phyloP scores from a whole-genome alignment of 2,797 vertebrate genomes.

The Tragopan temminckii region DNA sequence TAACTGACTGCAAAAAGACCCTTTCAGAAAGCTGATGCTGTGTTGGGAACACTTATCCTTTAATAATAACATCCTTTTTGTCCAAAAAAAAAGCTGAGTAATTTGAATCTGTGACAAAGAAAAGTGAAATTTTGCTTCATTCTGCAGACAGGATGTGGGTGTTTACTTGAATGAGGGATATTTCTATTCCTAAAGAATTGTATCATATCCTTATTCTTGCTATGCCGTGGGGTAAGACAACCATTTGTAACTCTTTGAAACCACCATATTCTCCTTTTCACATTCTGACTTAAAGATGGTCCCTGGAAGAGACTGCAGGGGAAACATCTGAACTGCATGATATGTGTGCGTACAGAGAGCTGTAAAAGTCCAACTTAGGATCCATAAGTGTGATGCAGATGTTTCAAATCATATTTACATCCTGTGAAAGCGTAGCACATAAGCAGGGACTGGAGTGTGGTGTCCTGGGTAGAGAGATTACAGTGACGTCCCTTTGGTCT shows the following conservation, averaged over 20 bases:
- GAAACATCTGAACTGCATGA: neutral
- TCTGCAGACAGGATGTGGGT: conserved; percentile 11
- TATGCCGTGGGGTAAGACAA: neutral
- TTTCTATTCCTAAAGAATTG: neutral
- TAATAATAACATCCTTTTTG: neutral
- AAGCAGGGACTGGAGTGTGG: neutral
- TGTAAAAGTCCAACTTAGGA: conserved; percentile 3
- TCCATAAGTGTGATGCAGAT: conserved; percentile 41
- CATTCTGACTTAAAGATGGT: neutral
- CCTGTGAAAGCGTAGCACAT: neutral
- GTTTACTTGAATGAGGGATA: neutral
- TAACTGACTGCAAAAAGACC: neutral
- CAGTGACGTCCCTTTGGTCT: neutral
- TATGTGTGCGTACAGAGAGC: neutral
- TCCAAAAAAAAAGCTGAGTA: neutral
- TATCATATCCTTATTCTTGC: neutral
- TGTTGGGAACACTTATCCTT: neutral
- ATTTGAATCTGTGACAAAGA: conserved; percentile 20
- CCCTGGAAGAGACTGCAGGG: neutral
- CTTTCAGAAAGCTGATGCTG: neutral
- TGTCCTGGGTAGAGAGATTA: neutral
- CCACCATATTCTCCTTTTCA: neutral
- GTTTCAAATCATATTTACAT: neutral
- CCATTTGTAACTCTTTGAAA: neutral
- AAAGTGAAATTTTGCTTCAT: neutral